Evolutionary conservation across 2,113 vertebrate species (phyloP), one percentile per base, ranked within the genome.

Genomic region (Myotis brandtii): DNA sequence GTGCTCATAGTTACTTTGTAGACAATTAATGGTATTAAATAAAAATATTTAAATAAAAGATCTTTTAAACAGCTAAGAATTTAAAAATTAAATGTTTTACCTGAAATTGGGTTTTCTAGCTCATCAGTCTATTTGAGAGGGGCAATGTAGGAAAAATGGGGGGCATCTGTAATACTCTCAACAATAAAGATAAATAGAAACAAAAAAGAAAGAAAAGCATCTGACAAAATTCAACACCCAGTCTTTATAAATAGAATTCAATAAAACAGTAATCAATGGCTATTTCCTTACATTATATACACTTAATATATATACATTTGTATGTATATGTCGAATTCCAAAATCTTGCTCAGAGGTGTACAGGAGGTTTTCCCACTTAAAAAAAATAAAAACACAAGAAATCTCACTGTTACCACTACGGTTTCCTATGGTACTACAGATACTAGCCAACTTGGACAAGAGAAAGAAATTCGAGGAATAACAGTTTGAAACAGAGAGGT

Each of bases 21-120:
- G 73, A 83, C 27, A 90, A 91, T 72, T 89, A 54, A 54, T 56
- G 34, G 7, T 75, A 90, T 62, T 91, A 95, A 93, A 52, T 56
- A 80, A 79, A 73, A 93, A 86, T 79, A 52, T 89, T 86, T 95
- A 75, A 86, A 83, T 64, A 64, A 32, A 64, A 64, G 27, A 32
- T 32, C 62, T 64, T 64, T 64, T 64, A 64, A 64, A 64, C 5
- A 64, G 27, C 12, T 32, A 32, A 64, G 62, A 64, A 64, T 64
- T 64, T 32, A 64, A 64, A 64, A 64, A 64, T 64, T 64, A 64
- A 32, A 64, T 64, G 62, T 64, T 64, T 32, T 64, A 14, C 62
- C 27, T 64, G 62, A 64, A 64, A 64, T 64, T 32, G 62, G 62
- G 59, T 10, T 62, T 62, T 62, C 25, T 62, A 62, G 59, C 59